These are phyloP conservation scores for Linepithema humile DNA, from an alignment of 1,140 invertebrate genomes.

Conservation along the genomic window DNA sequence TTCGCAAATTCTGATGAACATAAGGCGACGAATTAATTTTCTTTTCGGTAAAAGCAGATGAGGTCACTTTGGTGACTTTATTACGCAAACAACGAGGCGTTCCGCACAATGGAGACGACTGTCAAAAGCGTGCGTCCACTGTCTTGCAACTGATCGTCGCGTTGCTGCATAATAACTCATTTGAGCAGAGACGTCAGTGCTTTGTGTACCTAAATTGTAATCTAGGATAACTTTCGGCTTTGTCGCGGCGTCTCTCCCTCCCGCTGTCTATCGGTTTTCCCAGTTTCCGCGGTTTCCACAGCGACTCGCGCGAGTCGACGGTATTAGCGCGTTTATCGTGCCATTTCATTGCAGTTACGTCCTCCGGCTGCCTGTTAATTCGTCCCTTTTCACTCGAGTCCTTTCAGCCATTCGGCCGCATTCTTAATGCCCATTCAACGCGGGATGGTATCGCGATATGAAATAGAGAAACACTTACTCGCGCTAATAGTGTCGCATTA, in stretches of 20 bases:
- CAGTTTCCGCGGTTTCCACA: conserved; percentile 47
- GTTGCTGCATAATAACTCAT: conserved; percentile 30
- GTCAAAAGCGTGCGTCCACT: not conserved
- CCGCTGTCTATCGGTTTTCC: conserved; percentile 51
- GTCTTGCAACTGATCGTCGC: conserved; percentile 31
- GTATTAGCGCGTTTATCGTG: conserved; percentile 54
- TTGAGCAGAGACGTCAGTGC: conserved; percentile 44
- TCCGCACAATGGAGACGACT: conserved; percentile 30
- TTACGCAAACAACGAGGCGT: conserved; percentile 6
- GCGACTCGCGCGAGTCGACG: conserved; percentile 28
- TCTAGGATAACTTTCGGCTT: conserved; percentile 55
- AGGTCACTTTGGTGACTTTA: conserved; percentile 26
- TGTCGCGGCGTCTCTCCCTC: not conserved
- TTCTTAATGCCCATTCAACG: conserved; percentile 49
- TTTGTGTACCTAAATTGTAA: conserved; percentile 52
- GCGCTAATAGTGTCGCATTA: conserved; percentile 38
- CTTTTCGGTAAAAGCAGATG: conserved; percentile 4
- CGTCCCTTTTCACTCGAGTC: conserved; percentile 28
- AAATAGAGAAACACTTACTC: conserved; percentile 52
- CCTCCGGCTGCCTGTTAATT: conserved; percentile 50
- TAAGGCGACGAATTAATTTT: conserved; percentile 39
- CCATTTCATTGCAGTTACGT: conserved; percentile 55
- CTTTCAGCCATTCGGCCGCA: conserved; percentile 35
- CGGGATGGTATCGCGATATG: conserved; percentile 23
- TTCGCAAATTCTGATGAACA: conserved; percentile 13